Percentiles rank a stretch among this genome's conserved stretches.
These are phyloP conservation scores for Aleiodes leptofemur DNA, from an alignment of 2,888 invertebrate species.

Conservation along the genomic window DNA sequence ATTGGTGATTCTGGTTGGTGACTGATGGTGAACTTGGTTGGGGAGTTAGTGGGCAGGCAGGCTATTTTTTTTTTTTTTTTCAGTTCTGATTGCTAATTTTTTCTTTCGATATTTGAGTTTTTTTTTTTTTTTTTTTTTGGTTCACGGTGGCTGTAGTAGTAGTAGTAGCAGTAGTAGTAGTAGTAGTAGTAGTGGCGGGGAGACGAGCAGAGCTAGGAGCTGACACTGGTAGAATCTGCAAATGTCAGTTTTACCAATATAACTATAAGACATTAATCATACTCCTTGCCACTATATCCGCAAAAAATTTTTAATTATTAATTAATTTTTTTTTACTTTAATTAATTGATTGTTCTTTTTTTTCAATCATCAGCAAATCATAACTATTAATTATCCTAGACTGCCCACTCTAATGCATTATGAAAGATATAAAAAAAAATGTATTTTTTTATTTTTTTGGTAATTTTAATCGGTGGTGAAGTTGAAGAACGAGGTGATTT, in stretches of 20 bases:
- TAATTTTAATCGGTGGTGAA: too few species aligned
- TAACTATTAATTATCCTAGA: constrained; percentile 48
- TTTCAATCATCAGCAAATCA: constrained; percentile 17
- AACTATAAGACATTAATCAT: constrained; percentile 60
- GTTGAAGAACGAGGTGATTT: not conserved
- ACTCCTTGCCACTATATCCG: constrained; percentile 60
- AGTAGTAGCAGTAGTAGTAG: constrained; percentile 55
- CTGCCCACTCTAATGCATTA: constrained; percentile 55
- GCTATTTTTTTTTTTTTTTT: constrained; percentile 58
- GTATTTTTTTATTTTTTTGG: not conserved
- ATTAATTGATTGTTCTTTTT: constrained; percentile 17
- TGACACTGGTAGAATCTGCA: constrained; percentile 75
- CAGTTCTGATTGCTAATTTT: constrained; percentile 52
- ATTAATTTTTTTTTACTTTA: constrained; percentile 43
- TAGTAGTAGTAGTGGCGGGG: constrained; percentile 71
- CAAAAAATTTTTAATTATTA: constrained; percentile 51
- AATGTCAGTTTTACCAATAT: constrained; percentile 75
- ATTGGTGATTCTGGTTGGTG: constrained; percentile 66
- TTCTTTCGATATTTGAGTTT: constrained; percentile 66
- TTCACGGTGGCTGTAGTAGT: constrained; percentile 74
- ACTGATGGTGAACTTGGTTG: constrained; percentile 74
- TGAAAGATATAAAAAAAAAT: constrained; percentile 7
- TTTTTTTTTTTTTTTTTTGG: constrained; percentile 64
- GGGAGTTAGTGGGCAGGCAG: constrained; percentile 75
- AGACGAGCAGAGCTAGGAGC: constrained; percentile 75